Evolutionary conservation across 2,888 invertebrate species (phyloP), one percentile per base, ranked within the genome.

Genomic region (Clostera curtula): DNA sequence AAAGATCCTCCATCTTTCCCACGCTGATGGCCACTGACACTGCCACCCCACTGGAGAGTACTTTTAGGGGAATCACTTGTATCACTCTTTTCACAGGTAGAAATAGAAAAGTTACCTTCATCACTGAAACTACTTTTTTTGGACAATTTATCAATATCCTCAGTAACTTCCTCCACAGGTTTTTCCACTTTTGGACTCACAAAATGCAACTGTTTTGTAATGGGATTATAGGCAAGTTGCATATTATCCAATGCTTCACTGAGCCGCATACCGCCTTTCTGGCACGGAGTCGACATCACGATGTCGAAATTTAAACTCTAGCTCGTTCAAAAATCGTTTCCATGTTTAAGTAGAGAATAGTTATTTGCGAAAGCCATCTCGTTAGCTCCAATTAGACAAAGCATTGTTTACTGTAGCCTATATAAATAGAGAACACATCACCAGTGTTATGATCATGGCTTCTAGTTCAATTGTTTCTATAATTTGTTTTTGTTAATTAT

Each of bases 161-260:
- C 82, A 2, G 49, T 24, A 6, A 52, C 58, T 17, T 76, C 72
- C 20, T 66, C 69, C 4, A 52, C 31, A 6, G 58, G 54, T 48
- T 77, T 80, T 29, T 72, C 73, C 2, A 67, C 58, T 51, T 74
- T 79, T 1, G 80, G 77, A 41, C 77, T 83, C 34, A 89, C 85
- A 24, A 89, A 86, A 67, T 90, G 90, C 37, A 91, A 68, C 50
- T 91, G 89, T 60, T 90, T 91, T 12, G 91, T 91, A 24, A 90
- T 84, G 7, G 91, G 91, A 62, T 90, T 91, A 69, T 91, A 92
- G 2, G 90, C 90, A 39, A 92, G 70, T 41, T 91, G 90, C 80
- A 92, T 90, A 63, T 87, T 89, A 59, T 90, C 89, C 50, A 92
- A 70, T 27, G 91, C 90, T 68, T 89, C 89, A 57, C 89, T 89